Percentiles rank a stretch among this genome's conserved stretches.
Conservation (phyloP, 2,113 vertebrate genomes). For the Oncorhynchus kisutch region DNA sequence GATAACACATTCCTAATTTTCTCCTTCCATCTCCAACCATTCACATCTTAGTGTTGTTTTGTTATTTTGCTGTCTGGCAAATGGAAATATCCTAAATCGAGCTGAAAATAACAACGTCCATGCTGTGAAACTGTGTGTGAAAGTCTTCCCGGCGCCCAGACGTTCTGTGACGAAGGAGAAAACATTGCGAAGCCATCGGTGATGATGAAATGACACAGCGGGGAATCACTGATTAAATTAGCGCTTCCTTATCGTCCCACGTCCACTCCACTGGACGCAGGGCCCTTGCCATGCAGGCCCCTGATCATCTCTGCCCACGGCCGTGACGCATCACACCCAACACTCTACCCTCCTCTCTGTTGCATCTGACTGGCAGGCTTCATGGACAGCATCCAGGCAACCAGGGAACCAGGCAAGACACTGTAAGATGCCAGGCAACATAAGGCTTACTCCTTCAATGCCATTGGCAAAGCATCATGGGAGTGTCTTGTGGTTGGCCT, state of each 20-base stretch:
- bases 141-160: conserved; percentile 33
- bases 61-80: conserved; percentile 35
- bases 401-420: conserved; percentile 23
- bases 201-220: conserved; percentile 53
- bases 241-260: conserved; percentile 51
- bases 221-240: conserved; percentile 55
- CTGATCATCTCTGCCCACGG: conserved; percentile 27
- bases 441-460: conserved; percentile 24
- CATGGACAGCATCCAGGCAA: neutral
- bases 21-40: neutral
- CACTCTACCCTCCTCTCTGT: conserved; percentile 7
- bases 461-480: neutral
- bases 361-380: conserved; percentile 32
- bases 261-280: conserved; percentile 13
- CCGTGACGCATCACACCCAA: conserved; percentile 30
- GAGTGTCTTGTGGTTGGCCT: neutral
- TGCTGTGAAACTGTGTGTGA: conserved; percentile 28
- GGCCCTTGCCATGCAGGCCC: conserved; percentile 17
- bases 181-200: conserved; percentile 32
- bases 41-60: conserved; percentile 15
- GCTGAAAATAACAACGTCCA: conserved; percentile 57
- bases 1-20: neutral
- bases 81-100: conserved; percentile 23
- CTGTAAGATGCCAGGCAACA: conserved; percentile 13
- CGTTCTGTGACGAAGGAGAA: conserved; percentile 53